Percentiles rank a stretch among this genome's conserved stretches.
These are phyloP conservation scores for Nerophis lumbriciformis DNA, from an alignment of 2,113 vertebrate genomes.

Conservation along the genomic window DNA sequence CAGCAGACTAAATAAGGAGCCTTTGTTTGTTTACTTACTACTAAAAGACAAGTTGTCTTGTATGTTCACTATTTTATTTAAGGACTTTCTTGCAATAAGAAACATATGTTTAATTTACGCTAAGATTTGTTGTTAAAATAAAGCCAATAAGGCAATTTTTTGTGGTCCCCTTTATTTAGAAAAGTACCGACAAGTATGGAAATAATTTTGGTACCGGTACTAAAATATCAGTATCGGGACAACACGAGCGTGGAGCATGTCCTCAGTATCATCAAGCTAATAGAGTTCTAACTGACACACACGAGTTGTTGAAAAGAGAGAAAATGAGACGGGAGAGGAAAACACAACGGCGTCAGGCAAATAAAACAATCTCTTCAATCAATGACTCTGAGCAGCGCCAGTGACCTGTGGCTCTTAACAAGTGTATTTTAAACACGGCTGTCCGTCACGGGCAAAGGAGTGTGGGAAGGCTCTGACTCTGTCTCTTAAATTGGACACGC, in stretches of 20 bases:
- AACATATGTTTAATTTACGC: no score
- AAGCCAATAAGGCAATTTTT: no score
- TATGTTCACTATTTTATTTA: no score
- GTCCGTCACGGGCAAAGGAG: conserved; percentile 48
- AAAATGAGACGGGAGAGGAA: conserved; percentile 3
- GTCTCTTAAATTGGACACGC: conserved; percentile 60
- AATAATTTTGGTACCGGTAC: no score
- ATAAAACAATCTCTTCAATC: conserved; percentile 33
- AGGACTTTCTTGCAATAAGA: no score
- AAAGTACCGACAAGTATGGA: no score
- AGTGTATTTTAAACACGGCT: conserved; percentile 41
- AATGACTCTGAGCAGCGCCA: conserved; percentile 35
- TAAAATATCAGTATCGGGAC: background rate
- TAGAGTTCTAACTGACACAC: background rate
- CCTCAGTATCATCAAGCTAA: background rate
- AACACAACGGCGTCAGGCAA: conserved; percentile 1
- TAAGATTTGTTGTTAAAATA: no score
- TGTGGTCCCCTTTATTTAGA: no score
- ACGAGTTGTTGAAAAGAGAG: conserved; percentile 10
- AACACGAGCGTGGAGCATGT: background rate
- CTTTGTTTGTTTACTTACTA: no score
- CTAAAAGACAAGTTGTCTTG: no score
- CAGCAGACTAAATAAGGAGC: no score
- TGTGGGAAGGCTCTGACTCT: conserved; percentile 62
- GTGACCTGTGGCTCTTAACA: conserved; percentile 51